These are phyloP conservation scores for Anguilla megastoma DNA, from an alignment of 2,797 vertebrate species.

Conservation along the genomic window DNA sequence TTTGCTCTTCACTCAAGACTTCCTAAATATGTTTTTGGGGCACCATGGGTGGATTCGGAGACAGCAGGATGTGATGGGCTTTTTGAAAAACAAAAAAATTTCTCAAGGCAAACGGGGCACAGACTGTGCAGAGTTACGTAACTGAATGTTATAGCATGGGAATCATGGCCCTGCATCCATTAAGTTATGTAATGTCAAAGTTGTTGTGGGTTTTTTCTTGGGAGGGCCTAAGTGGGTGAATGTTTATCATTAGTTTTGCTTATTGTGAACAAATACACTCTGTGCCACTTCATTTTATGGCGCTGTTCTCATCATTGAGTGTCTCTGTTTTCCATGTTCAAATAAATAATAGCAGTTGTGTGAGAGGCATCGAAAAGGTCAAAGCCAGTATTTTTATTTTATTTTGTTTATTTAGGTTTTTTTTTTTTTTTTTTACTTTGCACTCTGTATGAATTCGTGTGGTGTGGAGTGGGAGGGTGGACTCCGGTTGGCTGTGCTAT, in stretches of 20 bases:
- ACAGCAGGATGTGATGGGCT: background rate
- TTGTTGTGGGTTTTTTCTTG: background rate
- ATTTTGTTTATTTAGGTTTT: background rate
- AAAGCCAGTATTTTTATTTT: background rate
- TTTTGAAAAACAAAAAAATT: background rate
- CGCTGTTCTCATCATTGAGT: background rate
- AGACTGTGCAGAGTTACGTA: constrained; percentile 11
- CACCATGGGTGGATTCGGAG: background rate
- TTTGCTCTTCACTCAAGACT: background rate
- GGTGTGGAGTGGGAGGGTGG: background rate
- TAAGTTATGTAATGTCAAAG: background rate
- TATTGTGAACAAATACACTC: background rate
- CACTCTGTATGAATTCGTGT: background rate
- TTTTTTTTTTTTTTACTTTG: background rate
- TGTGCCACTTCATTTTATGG: background rate
- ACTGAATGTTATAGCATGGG: background rate
- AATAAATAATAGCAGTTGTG: background rate
- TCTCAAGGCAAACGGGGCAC: background rate
- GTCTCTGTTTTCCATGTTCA: background rate
- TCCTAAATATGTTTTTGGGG: background rate
- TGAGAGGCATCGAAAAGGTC: background rate
- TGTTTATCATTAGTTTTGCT: background rate
- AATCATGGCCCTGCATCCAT: background rate
- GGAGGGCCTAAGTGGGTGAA: background rate
- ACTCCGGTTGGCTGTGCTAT: background rate